Conservation (phyloP, 2,797 vertebrate genomes). For the Urocyon cinereoargenteus region DNA sequence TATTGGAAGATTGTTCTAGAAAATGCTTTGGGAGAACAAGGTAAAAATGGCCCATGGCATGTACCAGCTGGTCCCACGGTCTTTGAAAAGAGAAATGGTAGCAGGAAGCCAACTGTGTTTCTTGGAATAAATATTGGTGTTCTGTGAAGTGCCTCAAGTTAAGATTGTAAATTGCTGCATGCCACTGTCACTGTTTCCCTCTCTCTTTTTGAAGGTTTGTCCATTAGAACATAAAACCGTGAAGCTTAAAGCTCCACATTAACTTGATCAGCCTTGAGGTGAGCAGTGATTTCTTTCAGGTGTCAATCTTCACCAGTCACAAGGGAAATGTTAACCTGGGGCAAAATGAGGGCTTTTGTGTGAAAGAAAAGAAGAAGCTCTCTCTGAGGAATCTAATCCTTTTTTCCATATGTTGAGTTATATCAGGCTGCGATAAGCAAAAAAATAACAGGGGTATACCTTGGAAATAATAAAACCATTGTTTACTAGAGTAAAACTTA, state of each 20-base stretch:
- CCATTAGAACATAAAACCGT: background rate
- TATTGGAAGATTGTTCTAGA: slow-evolving; percentile 29
- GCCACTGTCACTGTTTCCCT: slow-evolving; percentile 27
- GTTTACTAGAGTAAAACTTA: background rate
- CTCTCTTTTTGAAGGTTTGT: slow-evolving; percentile 14
- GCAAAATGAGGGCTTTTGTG: background rate
- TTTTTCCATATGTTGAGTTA: background rate
- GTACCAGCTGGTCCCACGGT: background rate
- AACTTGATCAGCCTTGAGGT: background rate
- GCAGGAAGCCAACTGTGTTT: slow-evolving; percentile 70
- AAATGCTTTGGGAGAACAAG: slow-evolving; percentile 71
- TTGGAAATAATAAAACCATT: background rate
- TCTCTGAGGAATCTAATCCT: background rate
- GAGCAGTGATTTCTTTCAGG: slow-evolving; percentile 39
- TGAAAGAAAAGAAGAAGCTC: background rate
- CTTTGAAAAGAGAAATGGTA: slow-evolving; percentile 73
- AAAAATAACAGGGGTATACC: background rate
- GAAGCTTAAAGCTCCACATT: background rate
- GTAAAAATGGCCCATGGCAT: background rate
- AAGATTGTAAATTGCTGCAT: slow-evolving; percentile 60
- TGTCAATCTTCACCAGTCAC: background rate
- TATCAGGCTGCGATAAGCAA: background rate
- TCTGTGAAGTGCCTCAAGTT: slow-evolving; percentile 66
- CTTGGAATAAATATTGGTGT: slow-evolving; percentile 79
- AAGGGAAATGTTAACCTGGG: background rate